Evolutionary conservation across 2,113 vertebrate species (phyloP).

Genomic region (Beaufortia kweichowensis): DNA sequence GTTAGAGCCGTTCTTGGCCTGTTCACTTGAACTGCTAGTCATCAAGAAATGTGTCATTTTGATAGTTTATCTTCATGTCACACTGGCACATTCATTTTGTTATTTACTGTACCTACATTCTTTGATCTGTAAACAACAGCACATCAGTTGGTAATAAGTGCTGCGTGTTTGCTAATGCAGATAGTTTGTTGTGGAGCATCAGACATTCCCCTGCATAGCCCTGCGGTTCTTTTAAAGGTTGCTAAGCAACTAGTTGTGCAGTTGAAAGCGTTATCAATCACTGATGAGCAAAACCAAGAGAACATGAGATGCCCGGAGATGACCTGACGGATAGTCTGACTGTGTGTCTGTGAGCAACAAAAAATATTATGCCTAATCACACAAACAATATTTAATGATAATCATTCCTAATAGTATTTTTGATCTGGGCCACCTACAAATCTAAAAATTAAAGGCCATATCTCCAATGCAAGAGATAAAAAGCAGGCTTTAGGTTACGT

Average conservation of each 20-base stretch:
- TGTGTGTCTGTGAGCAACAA: background rate
- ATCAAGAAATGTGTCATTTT: no score
- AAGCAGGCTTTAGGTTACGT: background rate
- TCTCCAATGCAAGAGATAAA: background rate
- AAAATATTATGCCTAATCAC: background rate
- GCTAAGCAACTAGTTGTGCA: slow-evolving; percentile 60
- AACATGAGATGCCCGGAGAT: slow-evolving; percentile 41
- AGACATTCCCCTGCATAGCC: slow-evolving; percentile 46
- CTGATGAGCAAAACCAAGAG: slow-evolving; percentile 34
- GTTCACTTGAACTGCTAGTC: no score
- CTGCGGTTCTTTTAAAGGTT: slow-evolving; percentile 56
- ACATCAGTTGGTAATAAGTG: background rate
- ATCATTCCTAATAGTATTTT: background rate
- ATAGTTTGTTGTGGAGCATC: slow-evolving; percentile 37
- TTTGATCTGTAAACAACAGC: background rate
- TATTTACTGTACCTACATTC: background rate
- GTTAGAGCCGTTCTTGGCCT: no score
- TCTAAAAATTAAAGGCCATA: background rate
- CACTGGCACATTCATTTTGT: background rate
- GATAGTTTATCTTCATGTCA: no score
- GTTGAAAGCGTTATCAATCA: slow-evolving; percentile 50
- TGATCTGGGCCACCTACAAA: background rate
- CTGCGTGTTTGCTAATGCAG: slow-evolving; percentile 1
- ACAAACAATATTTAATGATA: background rate
- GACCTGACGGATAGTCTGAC: slow-evolving; percentile 37